Evolutionary conservation across 1,140 invertebrate genomes (phyloP), one percentile per base, ranked within the genome.

Genomic region (Daktulosphaira vitifoliae): DNA sequence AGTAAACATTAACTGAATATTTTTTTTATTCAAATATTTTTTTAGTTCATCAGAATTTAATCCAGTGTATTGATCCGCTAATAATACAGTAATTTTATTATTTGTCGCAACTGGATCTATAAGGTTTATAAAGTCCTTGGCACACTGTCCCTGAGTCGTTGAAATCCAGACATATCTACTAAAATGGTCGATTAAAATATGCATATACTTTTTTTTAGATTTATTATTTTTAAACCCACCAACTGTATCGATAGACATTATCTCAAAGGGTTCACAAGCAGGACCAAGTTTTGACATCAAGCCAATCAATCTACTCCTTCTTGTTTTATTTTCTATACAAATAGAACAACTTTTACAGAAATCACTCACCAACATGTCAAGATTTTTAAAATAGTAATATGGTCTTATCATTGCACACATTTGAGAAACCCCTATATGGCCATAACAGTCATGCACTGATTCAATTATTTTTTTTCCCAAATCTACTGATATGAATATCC

Each of bases 281-380:
- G 67, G 67, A 38, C 67, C 67, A 23, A 68, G 62, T 20, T 66
- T 49, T 65, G 59, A 52, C 59, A 68, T 68, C 23, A 42, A 42
- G 16, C 59, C 67, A 51, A 51, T 65, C 20, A 38, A 26, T 18
- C 53, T 29, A n/a, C 38, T 39, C 37, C 65, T 48, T 59, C 65
- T 46, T 4, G 46, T 23, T 65, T 68, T 68, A 42, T 68, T 68
- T 42, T 50, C 52, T 4, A 67, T 67, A 29, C 66, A 67, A 7
- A 59, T 37, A 7, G 42, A 44, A 33, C 66, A 67, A 6, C 26
- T 22, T 49, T 66, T 68, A 65, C 67, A 68, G 11, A 68, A 46
- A 54, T 66, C 18, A 37, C 42, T 22, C 15, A 66, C 53, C 23
- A 38, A 25, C 26, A 46, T 59, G 16, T 46, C 39, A 25, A 68